Evolutionary conservation across 2,797 vertebrate species (phyloP), one percentile per base, ranked within the genome.

Genomic region (Choloepus didactylus): DNA sequence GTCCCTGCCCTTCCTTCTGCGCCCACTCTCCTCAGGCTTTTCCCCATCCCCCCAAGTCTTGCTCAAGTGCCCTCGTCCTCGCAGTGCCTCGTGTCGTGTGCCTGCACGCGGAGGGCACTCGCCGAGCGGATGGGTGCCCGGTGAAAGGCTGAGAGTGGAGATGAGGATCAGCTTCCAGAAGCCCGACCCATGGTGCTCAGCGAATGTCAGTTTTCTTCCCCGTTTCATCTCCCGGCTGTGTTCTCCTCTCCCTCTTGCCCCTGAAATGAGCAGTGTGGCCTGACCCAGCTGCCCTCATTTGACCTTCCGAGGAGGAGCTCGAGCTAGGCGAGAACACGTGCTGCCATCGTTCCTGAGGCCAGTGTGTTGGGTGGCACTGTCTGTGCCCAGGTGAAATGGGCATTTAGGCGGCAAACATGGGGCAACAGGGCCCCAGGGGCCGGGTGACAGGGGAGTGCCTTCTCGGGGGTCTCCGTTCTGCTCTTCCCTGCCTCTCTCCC

Each of bases 321-420:
- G 0, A 41, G 66, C 5, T 6, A 19, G 70, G 25, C 25, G 9
- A 16, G 76, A 56, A 0, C 41, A 9, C 0, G 1, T 2, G 15
- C 73, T 46, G 9, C 35, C 14, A 3, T 2, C 2, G 0, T 46
- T 19, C 44, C 6, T 35, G 69, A 72, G 62, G 11, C 38, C 16
- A 29, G 16, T 7, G 19, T 56, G 15, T 6, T 56, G 7, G 19
- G 19, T 19, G 56, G 19, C 18, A 56, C 18, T 56, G 1, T 56
- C 56, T 19, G 19, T 19, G 56, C 19, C 19, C 5, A 21, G 56
- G 19, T 14, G 19, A 21, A 6, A 10, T 3, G 21, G 64, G 69
- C 67, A 21, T 41, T 38, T 11, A 18, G 27, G 15, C 16, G 69
- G 7, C 81, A 31, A 62, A 49, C 10, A 11, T 21, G 15, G 2